phyloP scores from a whole-genome alignment of 2,113 vertebrate genomes.

The Octodon degus region DNA sequence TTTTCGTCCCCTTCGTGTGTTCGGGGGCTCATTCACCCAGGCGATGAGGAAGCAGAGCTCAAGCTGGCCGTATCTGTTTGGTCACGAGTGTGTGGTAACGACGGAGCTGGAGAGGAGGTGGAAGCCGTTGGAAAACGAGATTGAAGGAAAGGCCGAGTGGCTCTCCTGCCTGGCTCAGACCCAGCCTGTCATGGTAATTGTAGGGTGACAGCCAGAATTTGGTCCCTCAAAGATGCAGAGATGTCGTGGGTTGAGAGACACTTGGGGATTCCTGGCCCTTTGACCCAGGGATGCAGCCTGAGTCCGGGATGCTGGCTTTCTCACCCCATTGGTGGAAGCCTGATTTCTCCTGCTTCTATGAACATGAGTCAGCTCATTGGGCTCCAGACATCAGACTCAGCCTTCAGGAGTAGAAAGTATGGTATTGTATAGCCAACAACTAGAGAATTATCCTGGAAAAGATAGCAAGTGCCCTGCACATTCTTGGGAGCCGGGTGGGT shows the following conservation, averaged over 20 bases:
- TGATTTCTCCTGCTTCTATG: neutral
- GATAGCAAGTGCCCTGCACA: rapidly evolving
- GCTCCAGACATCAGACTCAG: neutral
- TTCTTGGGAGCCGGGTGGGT: neutral
- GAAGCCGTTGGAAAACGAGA: neutral
- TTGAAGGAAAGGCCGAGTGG: neutral
- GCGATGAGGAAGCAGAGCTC: neutral
- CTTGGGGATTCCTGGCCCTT: neutral
- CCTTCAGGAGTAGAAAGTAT: neutral
- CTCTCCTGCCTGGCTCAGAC: neutral
- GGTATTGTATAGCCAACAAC: neutral
- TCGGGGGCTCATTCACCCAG: neutral
- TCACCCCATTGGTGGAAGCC: neutral
- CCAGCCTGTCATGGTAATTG: rapidly evolving
- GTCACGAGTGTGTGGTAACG: neutral
- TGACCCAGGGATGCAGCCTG: neutral
- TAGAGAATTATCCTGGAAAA: neutral
- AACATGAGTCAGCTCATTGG: neutral
- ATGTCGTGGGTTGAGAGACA: neutral
- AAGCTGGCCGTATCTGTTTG: neutral
- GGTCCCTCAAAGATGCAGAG: neutral
- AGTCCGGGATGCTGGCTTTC: neutral
- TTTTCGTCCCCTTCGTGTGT: neutral
- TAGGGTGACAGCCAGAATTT: neutral
- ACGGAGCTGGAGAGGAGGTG: neutral